Evolutionary conservation across 2,113 vertebrate species (phyloP).

Genomic region (Gopherus flavomarginatus): DNA sequence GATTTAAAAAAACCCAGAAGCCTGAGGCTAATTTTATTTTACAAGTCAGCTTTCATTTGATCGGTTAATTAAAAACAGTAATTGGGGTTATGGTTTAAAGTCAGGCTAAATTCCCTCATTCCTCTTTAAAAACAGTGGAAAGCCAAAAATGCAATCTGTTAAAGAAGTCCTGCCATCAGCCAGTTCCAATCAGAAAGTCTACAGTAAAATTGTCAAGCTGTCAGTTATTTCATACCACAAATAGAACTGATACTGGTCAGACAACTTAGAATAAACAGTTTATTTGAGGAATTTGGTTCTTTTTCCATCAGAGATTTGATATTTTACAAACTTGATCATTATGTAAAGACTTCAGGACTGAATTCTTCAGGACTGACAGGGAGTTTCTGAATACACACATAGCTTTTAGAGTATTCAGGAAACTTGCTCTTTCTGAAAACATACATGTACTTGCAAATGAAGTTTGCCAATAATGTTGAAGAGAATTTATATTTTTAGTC

Average conservation of each 20-base stretch:
- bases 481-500: not conserved
- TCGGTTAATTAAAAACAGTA: not conserved
- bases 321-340: not conserved
- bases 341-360: too few relatives aligned
- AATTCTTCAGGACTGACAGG: not conserved
- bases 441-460: not conserved
- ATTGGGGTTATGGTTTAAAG: not conserved
- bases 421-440: rapidly evolving
- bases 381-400: not conserved
- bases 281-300: not conserved
- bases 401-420: not conserved
- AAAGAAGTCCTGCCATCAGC: not conserved
- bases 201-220: not conserved
- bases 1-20: not conserved
- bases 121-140: not conserved
- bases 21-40: not conserved
- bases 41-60: not conserved
- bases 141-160: not conserved
- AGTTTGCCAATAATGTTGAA: not conserved
- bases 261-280: not conserved
- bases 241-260: too few relatives aligned
- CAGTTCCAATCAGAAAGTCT: not conserved
- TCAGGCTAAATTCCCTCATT: not conserved
- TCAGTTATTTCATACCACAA: not conserved
- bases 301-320: not conserved